Evolutionary conservation across 1,140 invertebrate species (phyloP), one percentile per base, ranked within the genome.

Genomic region (Micrasema longulum): DNA sequence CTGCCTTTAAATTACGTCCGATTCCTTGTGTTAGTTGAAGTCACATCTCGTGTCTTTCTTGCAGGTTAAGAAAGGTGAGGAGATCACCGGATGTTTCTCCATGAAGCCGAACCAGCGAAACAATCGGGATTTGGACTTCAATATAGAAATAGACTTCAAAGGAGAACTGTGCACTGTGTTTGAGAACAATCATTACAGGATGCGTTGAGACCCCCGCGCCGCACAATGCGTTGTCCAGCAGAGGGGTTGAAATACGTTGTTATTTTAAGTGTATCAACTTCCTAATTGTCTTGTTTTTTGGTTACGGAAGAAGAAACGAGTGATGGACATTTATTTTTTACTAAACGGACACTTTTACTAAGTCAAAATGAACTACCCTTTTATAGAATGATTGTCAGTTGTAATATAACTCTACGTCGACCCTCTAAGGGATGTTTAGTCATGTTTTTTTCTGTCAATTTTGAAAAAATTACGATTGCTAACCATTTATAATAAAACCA

Each of bases 31-130:
- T n/a, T n/a, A n/a, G n/a, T n/a, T n/a, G n/a, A n/a, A n/a, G n/a
- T n/a, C n/a, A n/a, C n/a, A n/a, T n/a, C n/a, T 31, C 26, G 26
- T 31, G 26, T 31, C 26, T 2, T 31, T 47, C n/a, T 72, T 72
- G 7, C 79, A 85, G 84, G 84, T 97, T 1, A 97, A 97, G 79
- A 96, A 95, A 77, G 91, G 93, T 16, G 98, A 99, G 82, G 95
- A 97, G 80, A 92, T 99, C 47, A 91, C 88, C 48, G 97, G 98
- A 18, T 89, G 88, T 2, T 98, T 99, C 82, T 89, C 90, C 38
- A 96, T 99, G 92, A 93, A 92, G 76, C 97, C 97, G 6, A 99
- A 99, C 83, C 92, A 92, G 52, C 89, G 95, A 36, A 99, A 99
- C 84, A 97, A 96, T 78, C 91, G 98, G 55, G 98, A 99, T 85